phyloP scores from a whole-genome alignment of 1,140 invertebrate genomes.

The Rhynchophorus ferrugineus region DNA sequence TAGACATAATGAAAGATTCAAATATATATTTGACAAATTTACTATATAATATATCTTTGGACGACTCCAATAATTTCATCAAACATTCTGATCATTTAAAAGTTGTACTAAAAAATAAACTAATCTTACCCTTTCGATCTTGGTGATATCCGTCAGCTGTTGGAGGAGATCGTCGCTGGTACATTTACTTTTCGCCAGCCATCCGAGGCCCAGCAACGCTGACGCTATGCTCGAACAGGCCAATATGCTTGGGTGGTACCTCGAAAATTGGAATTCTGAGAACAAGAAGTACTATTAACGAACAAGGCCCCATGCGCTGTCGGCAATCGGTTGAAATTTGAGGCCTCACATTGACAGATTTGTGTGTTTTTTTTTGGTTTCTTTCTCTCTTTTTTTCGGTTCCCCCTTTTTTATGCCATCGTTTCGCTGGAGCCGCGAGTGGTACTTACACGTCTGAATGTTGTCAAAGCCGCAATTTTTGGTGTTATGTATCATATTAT shows the following conservation, averaged over 20 bases:
- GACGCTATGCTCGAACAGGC: conserved; percentile 78
- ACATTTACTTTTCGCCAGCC: conserved; percentile 49
- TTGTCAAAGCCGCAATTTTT: too few species aligned
- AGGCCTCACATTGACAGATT: not conserved
- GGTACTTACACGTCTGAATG: too few species aligned
- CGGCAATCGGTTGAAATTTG: not conserved
- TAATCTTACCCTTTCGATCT: conserved; percentile 67
- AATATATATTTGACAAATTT: too few species aligned
- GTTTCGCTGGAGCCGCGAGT: too few species aligned
- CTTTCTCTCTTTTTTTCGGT: too few species aligned
- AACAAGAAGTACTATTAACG: conserved; percentile 40
- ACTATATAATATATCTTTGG: too few species aligned
- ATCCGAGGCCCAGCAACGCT: conserved; percentile 67
- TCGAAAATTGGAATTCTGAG: conserved; percentile 80
- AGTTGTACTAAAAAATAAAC: too few species aligned
- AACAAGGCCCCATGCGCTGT: not conserved
- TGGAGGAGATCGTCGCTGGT: conserved; percentile 48
- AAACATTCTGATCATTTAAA: too few species aligned
- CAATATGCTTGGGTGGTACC: conserved; percentile 80
- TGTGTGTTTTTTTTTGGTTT: not conserved
- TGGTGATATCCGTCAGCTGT: conserved; percentile 62
- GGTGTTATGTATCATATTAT: too few species aligned
- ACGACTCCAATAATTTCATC: too few species aligned
- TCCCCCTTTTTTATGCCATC: too few species aligned
- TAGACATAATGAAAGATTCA: too few species aligned